phyloP scores from a whole-genome alignment of 2,113 vertebrate species.

The Leucopsar rothschildi region DNA sequence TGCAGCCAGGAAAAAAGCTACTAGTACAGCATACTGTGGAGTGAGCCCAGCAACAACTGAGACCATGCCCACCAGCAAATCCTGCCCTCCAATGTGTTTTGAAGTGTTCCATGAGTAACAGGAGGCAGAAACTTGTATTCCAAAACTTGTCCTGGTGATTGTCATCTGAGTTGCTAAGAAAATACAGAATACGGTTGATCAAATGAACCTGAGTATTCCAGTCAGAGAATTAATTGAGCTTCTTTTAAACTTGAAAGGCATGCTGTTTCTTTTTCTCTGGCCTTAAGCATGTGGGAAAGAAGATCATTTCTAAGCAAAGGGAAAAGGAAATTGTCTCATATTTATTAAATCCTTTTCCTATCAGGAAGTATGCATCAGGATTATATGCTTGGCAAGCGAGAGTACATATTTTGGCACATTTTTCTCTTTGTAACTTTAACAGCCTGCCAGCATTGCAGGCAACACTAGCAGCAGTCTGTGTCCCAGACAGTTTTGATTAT shows the following conservation, averaged over 20 bases:
- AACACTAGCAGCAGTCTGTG: slow-evolving; percentile 18
- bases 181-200: not conserved
- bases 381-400: slow-evolving; percentile 53
- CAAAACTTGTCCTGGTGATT: not conserved
- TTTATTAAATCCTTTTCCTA: slow-evolving; percentile 61
- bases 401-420: slow-evolving; percentile 51
- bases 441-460: slow-evolving; percentile 39
- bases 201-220: not conserved
- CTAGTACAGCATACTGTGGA: not conserved
- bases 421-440: slow-evolving; percentile 18
- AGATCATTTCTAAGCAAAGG: slow-evolving; percentile 19
- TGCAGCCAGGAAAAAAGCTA: not conserved
- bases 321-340: slow-evolving; percentile 58
- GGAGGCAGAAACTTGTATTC: not conserved
- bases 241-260: not conserved
- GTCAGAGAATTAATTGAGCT: not conserved
- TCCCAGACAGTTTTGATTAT: slow-evolving; percentile 53
- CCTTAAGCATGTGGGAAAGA: slow-evolving; percentile 32
- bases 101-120: not conserved
- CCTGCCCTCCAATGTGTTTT: not conserved
- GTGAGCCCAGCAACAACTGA: not conserved
- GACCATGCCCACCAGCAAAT: not conserved
- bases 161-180: not conserved
- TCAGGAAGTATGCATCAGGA: slow-evolving; percentile 51
- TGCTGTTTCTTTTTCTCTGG: not conserved